phyloP scores from a whole-genome alignment of 2,888 invertebrate species.

The Brenthis ino region DNA sequence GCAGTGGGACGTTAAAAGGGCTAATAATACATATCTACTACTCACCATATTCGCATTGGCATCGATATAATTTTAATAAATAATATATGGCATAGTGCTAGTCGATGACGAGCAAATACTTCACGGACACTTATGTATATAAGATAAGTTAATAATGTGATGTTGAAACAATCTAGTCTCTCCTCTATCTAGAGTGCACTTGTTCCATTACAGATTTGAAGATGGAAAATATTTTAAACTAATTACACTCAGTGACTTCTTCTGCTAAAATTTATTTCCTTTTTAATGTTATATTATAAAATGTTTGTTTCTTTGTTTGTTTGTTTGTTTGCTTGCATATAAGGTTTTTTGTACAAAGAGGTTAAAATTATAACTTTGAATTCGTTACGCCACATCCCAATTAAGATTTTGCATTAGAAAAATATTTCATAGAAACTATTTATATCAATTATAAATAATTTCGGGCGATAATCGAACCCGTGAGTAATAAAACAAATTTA shows the following conservation, averaged over 20 bases:
- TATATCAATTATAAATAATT: too few relatives aligned
- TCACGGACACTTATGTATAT: background rate
- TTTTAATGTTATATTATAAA: too few relatives aligned
- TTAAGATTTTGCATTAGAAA: too few relatives aligned
- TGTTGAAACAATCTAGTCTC: conserved; percentile 7
- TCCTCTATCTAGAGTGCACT: background rate
- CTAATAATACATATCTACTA: too few relatives aligned
- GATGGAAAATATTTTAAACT: background rate
- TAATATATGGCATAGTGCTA: conserved; percentile 1
- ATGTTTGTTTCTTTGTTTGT: too few relatives aligned
- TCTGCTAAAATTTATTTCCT: background rate
- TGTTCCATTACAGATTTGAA: conserved; percentile 7
- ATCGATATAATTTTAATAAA: background rate
- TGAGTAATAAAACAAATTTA: too few relatives aligned
- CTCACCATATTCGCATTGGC: too few relatives aligned
- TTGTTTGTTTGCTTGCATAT: too few relatives aligned
- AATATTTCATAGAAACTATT: too few relatives aligned
- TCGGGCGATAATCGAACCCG: too few relatives aligned
- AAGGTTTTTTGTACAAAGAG: background rate
- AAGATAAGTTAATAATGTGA: conserved; percentile 13
- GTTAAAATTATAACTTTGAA: background rate
- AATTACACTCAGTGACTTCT: background rate
- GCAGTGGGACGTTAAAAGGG: too few relatives aligned
- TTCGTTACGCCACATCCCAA: background rate
- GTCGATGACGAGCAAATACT: conserved; percentile 10